Evolutionary conservation across 2,888 invertebrate species (phyloP), one percentile per base, ranked within the genome.

Genomic region (Erpobdella octoculata): DNA sequence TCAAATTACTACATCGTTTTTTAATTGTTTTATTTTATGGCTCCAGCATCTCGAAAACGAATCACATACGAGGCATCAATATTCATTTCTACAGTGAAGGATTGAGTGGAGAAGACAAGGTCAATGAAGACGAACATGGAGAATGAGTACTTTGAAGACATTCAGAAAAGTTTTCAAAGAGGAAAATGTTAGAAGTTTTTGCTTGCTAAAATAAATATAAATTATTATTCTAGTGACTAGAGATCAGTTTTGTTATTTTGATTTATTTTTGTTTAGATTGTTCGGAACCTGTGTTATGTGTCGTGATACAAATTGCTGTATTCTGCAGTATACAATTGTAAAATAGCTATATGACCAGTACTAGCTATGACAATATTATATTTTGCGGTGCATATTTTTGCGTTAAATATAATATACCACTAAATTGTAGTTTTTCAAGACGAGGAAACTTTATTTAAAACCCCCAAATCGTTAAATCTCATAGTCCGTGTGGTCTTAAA

Each of bases 121-220:
- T 46, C 15, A 21, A n/a, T 41, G 25, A 33, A 21, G 31, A 38
- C 9, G 31, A 25, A 4, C 28, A 2, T 67, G 67, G 67, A 38
- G 46, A 28, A 37, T 67, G 28, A 67, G 28, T 31, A 67, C 67
- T 41, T 41, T 67, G 4, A 25, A 38, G 18, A 46, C 28, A n/a
- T 28, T 67, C 25, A 37, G 41, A 31, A n/a, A 67, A 21, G 28
- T 67, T 18, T 67, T 67, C 67, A 37, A 28, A 28, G 67, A 67
- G 4, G 25, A 37, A 9, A 46, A 67, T 6, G 67, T 67, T 33
- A 28, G 65, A 18, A 9, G 21, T 15, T 9, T 35, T 28, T 33
- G 6, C 33, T 62, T 9, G 21, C 15, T 15, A 8, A 41, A 12
- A 41, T 18, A 9, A 12, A 12, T 41, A 41, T 18, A 41, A 41